Percentiles rank a stretch among this genome's conserved stretches.
Conservation (phyloP, 2,113 vertebrate genomes). For the Rhabdornis inornatus region DNA sequence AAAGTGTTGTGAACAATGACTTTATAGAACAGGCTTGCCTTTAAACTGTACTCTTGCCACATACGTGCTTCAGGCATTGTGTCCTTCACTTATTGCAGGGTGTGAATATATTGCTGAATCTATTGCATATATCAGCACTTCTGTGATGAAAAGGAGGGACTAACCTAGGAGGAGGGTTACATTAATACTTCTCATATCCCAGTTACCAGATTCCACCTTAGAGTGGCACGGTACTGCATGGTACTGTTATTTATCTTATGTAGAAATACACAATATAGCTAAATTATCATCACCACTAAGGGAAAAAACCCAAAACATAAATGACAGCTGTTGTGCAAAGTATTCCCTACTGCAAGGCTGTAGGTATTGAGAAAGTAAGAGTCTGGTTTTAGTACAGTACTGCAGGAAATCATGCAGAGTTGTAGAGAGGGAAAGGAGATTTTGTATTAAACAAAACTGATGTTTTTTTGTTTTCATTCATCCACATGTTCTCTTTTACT, state of each 20-base stretch:
- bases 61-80: neutral
- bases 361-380: neutral
- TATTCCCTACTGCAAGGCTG: neutral
- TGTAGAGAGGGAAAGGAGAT: neutral
- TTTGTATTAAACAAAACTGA: neutral
- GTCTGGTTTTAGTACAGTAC: neutral
- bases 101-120: neutral
- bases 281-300: neutral
- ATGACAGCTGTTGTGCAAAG: neutral
- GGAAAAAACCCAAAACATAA: neutral
- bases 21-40: neutral
- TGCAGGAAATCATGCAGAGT: neutral
- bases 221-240: neutral
- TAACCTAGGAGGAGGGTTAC: neutral
- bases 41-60: neutral
- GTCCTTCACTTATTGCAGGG: neutral
- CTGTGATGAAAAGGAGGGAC: neutral
- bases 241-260: neutral
- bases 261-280: neutral
- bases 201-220: neutral
- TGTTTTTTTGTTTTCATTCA: neutral
- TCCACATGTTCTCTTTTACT: neutral
- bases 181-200: neutral
- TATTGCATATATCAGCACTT: neutral
- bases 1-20: neutral